Evolutionary conservation across 1,140 invertebrate species (phyloP).

Genomic region (Achatina immaculata): DNA sequence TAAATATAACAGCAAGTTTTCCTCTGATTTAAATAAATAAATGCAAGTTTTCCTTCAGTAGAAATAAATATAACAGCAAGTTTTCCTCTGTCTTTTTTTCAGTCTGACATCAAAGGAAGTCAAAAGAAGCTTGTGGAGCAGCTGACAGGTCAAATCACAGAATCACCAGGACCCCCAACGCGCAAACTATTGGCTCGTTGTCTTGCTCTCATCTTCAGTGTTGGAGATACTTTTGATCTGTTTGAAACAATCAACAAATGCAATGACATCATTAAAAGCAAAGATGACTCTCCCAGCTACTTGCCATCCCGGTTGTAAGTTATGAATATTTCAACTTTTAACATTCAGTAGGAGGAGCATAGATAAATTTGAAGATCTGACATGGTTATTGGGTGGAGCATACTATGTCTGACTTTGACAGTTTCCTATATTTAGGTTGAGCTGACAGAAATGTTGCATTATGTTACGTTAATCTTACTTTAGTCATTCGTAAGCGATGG

Average conservation of each 20-base stretch:
- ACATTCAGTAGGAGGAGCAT: background rate
- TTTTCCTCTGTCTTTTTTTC: constrained; percentile 64
- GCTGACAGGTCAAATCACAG: constrained; percentile 88
- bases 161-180: constrained; percentile 90
- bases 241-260: constrained; percentile 98
- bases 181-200: constrained; percentile 92
- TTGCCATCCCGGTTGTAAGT: constrained; percentile 94
- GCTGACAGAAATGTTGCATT: too few relatives aligned
- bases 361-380: background rate
- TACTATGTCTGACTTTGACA: too few relatives aligned
- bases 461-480: too few relatives aligned
- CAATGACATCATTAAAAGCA: constrained; percentile 96
- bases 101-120: constrained; percentile 96
- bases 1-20: too few relatives aligned
- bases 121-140: constrained; percentile 97
- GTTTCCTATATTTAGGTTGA: too few relatives aligned
- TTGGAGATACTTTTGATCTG: constrained; percentile 96
- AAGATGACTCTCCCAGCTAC: constrained; percentile 96
- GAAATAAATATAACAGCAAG: too few relatives aligned
- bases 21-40: constrained; percentile 41
- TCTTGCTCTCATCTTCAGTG: constrained; percentile 94
- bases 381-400: too few relatives aligned
- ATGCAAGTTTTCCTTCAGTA: too few relatives aligned
- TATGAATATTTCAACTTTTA: too few relatives aligned
- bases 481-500: too few relatives aligned